Percentiles rank a stretch among this genome's conserved stretches.
Evolutionary conservation across 1,140 invertebrate species (phyloP).

Genomic region (Pseudomyrmex gracilis): DNA sequence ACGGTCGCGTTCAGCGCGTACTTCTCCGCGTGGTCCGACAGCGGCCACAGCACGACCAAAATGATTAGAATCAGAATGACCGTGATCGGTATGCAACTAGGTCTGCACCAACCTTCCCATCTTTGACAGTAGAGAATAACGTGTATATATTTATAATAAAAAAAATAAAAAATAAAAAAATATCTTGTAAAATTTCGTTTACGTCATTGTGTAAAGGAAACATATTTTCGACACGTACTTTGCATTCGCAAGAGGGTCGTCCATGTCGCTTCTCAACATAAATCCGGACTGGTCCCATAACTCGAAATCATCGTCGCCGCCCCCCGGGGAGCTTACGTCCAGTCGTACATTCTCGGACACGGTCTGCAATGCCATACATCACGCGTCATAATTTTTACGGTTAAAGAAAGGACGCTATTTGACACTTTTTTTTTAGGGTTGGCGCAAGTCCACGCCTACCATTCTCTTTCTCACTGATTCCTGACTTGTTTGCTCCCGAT

Average conservation of each 20-base stretch:
- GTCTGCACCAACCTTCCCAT: constrained; percentile 89
- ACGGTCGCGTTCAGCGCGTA: constrained; percentile 71
- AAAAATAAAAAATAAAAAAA: background rate
- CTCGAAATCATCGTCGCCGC: constrained; percentile 79
- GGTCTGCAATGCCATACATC: constrained; percentile 70
- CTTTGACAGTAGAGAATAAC: constrained; percentile 65
- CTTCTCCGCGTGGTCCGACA: constrained; percentile 89
- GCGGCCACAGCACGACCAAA: constrained; percentile 90
- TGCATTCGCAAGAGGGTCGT: constrained; percentile 76
- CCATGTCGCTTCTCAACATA: constrained; percentile 79
- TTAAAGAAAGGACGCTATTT: background rate
- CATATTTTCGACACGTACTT: constrained; percentile 74
- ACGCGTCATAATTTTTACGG: background rate
- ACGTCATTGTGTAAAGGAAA: background rate
- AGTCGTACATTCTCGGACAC: constrained; percentile 81
- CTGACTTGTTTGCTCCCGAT: too few species aligned
- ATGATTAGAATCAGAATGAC: constrained; percentile 91
- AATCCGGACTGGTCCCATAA: constrained; percentile 83
- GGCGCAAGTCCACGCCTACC: too few species aligned
- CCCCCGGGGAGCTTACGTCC: constrained; percentile 74
- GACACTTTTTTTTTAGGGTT: too few species aligned
- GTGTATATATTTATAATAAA: background rate
- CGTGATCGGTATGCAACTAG: constrained; percentile 92
- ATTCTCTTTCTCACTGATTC: too few species aligned
- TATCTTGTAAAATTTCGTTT: too few species aligned